Evolutionary conservation across 2,888 invertebrate genomes (phyloP), one percentile per base, ranked within the genome.

Genomic region (Acleris sparsana): DNA sequence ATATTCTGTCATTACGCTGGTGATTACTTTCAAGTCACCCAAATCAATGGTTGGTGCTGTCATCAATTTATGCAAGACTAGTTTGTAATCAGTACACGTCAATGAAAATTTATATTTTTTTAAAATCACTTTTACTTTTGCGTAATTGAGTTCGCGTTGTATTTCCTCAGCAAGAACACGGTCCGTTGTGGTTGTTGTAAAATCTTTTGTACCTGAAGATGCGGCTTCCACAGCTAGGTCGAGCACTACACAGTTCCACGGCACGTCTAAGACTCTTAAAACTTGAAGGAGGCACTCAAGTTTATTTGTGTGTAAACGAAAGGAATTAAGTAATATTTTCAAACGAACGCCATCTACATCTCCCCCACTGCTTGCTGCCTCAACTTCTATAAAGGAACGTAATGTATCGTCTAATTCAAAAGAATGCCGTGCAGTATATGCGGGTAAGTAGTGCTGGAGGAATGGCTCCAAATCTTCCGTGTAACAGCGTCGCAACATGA

Each of bases 401-500:
- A 93, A 75, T 67, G 86, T 85, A 66, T 87, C 86, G 76, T 93
- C 93, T 61, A 88, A 75, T 73, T 92, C 92, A 79, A 93, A 86
- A 69, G 83, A 76, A 77, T 92, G 81, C 58, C 86, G 78, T 58
- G 86, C 81, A 56, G 88, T 83, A 82, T 87, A 93, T 25, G 78
- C 75, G n/a, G 88, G 85, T 63, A 93, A 84, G 77, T 87, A 92
- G 64, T 88, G 80, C 68, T 83, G 82, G 70, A 93, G 76, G 75
- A 91, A 90, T 39, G 74, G 67, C 74, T 84, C 79, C 29, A 93
- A 75, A 75, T 93, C 93, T 81, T 93, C 93, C 52, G 89, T 90
- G 69, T 92, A 92, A 71, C 92, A 91, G n/a, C 93, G 83, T 5
- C 90, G 84, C 69, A 93, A 77, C 89, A 93, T 93, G 55, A 92